These are phyloP conservation scores for Copidosoma floridanum DNA, from an alignment of 1,140 invertebrate genomes.

Conservation along the genomic window DNA sequence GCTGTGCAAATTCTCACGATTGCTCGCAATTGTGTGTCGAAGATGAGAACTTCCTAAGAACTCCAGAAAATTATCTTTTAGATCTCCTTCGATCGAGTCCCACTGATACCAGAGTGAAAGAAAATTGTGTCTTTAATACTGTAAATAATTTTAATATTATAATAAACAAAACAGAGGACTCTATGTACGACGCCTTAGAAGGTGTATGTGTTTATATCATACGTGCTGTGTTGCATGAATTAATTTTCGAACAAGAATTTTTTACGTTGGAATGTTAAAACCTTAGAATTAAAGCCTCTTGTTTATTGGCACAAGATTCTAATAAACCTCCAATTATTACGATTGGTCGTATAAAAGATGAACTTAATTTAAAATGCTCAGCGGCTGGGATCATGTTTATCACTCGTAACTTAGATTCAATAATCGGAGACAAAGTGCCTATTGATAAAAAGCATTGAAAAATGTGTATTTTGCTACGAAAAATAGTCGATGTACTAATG, in stretches of 20 bases:
- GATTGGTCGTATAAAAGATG: not conserved
- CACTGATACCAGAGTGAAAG: constrained; percentile 38
- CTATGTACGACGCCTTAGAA: too few species aligned
- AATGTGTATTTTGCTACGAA: not conserved
- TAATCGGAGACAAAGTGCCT: not conserved
- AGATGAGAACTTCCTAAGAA: constrained; percentile 20
- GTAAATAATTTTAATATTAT: constrained; percentile 44
- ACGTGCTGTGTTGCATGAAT: not conserved
- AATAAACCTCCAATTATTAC: not conserved
- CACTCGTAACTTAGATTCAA: not conserved
- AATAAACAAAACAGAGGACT: constrained; percentile 39
- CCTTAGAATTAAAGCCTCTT: not conserved
- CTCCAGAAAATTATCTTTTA: constrained; percentile 18
- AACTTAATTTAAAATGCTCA: not conserved
- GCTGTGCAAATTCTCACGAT: constrained; percentile 12
- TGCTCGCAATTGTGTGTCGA: constrained; percentile 19
- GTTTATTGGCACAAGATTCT: not conserved
- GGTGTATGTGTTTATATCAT: too few species aligned
- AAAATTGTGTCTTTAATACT: constrained; percentile 42
- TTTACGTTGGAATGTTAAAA: constrained; percentile 4
- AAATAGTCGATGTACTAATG: not conserved
- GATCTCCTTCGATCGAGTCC: constrained; percentile 9
- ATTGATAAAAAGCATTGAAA: not conserved
- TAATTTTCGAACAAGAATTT: not conserved
- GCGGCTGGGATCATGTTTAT: too few species aligned